Conservation (phyloP, 2,888 invertebrate genomes). For the Carpatolechia fugitivella region DNA sequence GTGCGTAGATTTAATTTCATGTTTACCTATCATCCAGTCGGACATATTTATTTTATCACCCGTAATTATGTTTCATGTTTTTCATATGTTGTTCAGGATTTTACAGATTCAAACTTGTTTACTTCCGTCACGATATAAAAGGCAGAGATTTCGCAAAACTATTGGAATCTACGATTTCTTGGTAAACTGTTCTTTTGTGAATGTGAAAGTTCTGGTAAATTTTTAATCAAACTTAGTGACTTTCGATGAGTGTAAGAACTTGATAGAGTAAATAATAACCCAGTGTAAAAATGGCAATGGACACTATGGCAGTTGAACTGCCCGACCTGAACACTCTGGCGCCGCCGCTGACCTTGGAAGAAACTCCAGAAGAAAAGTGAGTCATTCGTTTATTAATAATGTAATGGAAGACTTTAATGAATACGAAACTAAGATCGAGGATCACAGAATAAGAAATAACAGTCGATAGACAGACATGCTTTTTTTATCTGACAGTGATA, state of each 20-base stretch:
- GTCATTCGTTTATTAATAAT: conserved; percentile 32
- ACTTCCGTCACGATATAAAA: not conserved
- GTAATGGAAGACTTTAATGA: too few relatives aligned
- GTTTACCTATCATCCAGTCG: too few relatives aligned
- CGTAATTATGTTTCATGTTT: not conserved
- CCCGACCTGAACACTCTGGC: conserved; percentile 63
- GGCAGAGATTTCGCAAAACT: too few relatives aligned
- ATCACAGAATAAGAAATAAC: too few relatives aligned
- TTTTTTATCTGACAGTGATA: too few relatives aligned
- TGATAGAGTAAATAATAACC: conserved; percentile 31
- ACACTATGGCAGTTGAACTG: conserved; percentile 75
- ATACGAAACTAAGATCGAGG: too few relatives aligned
- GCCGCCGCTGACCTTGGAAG: conserved; percentile 57
- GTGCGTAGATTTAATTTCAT: too few relatives aligned
- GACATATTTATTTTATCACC: not conserved
- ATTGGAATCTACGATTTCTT: too few relatives aligned
- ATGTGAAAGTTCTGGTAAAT: too few relatives aligned
- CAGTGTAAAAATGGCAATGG: conserved; percentile 67
- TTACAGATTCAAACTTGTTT: not conserved
- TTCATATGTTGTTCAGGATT: not conserved
- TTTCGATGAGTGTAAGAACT: conserved; percentile 34
- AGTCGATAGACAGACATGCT: too few relatives aligned
- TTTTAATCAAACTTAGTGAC: not conserved
- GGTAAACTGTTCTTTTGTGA: too few relatives aligned
- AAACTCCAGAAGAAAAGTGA: conserved; percentile 74